These are phyloP conservation scores for Trochalopteron elliotii DNA, from an alignment of 2,113 vertebrate species.

Conservation along the genomic window DNA sequence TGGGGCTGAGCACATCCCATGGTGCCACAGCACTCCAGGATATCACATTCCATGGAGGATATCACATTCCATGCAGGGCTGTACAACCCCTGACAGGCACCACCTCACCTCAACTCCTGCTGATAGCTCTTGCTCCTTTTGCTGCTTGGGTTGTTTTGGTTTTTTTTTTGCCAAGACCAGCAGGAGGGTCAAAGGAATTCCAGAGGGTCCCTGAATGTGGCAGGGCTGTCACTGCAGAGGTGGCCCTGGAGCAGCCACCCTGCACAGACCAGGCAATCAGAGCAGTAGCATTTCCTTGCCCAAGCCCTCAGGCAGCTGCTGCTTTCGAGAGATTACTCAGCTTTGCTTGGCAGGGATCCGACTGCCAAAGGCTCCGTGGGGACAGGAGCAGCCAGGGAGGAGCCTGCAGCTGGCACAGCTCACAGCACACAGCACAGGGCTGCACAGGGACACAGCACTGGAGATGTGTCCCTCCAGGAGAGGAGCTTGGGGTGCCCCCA, in stretches of 20 bases:
- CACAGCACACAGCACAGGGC: neutral
- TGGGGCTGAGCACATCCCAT: neutral
- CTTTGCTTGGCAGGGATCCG: neutral
- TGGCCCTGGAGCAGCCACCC: neutral
- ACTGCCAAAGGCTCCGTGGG: neutral
- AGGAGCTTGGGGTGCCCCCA: neutral
- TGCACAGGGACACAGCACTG: accelerated
- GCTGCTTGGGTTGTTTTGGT: accelerated
- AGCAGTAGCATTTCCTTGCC: neutral
- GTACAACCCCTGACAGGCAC: neutral
- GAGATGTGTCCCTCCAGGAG: neutral
- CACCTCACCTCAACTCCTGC: neutral
- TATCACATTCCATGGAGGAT: neutral
- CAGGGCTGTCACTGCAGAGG: neutral
- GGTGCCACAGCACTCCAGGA: neutral
- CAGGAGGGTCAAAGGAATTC: neutral
- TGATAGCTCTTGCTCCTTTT: neutral
- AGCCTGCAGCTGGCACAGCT: neutral
- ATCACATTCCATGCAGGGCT: neutral
- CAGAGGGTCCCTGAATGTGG: accelerated
- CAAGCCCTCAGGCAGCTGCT: neutral
- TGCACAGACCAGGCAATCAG: neutral
- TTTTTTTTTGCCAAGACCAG: neutral
- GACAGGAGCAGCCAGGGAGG: neutral
- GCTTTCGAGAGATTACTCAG: conserved; percentile 40